Evolutionary conservation across 2,888 invertebrate species (phyloP), one percentile per base, ranked within the genome.

Genomic region (Microplitis deprimator): DNA sequence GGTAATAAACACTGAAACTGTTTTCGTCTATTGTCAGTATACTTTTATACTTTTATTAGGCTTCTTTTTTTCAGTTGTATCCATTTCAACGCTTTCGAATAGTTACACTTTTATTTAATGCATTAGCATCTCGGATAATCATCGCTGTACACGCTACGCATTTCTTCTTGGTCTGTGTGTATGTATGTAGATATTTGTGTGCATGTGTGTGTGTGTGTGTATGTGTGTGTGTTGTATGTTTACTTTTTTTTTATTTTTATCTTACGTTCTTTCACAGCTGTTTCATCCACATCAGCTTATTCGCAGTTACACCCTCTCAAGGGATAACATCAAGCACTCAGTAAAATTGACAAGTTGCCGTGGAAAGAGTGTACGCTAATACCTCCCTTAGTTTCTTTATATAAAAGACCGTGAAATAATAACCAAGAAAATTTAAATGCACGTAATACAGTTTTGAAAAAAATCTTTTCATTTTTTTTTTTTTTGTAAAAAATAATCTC

Each of bases 91-190:
- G 40, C 64, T 77, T 65, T 73, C 40, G 59, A 68, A 50, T 59
- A 38, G 73, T 20, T 59, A 60, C 40, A 73, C 17, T 73, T 69
- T 64, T 69, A 73, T 69, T 69, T 59, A 67, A 72, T 72, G 61
- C 72, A 76, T 76, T 76, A 71, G 67, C 76, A 38, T 76, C 71
- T 40, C 20, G 17, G 70, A 76, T 76, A 76, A 50, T 20, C 38
- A 76, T 76, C 65, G 8, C 65, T n/a, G 70, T 38, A 60, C 60
- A 70, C 60, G 60, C 59, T 70, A 60, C 59, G 70, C 13, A 70
- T 70, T 59, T 29, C 0, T 29, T 29, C 29, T 29, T 29, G 29
- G 29, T 29, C 29, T 29, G 29, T 29, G 13, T 13, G 13, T 50
- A 13, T 50, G 10, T 50, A 13, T 50, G 13, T 13, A 5, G 13